Evolutionary conservation across 2,888 invertebrate species (phyloP).

Genomic region (Phyto melanocephala): DNA sequence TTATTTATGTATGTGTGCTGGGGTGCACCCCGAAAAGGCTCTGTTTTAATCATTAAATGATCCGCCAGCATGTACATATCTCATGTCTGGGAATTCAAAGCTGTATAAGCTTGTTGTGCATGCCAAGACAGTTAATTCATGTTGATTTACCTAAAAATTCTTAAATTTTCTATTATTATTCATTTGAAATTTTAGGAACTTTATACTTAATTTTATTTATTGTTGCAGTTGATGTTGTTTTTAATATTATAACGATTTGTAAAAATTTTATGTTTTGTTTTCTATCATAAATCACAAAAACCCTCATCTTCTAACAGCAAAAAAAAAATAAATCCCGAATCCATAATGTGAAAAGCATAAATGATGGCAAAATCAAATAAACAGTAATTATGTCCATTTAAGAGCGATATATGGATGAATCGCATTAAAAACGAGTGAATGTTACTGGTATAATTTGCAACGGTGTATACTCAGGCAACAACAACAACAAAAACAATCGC

Average conservation of each 20-base stretch:
- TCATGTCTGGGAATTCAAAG: no score
- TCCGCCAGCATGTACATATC: no score
- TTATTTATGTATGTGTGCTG: no score
- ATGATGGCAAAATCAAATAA: slow-evolving; percentile 60
- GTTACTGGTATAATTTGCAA: slow-evolving; percentile 44
- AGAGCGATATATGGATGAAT: slow-evolving; percentile 18
- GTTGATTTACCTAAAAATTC: no score
- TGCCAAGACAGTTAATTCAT: no score
- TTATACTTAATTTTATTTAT: neutral
- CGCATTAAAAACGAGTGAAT: neutral
- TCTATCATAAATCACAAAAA: slow-evolving; percentile 54
- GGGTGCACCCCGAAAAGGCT: no score
- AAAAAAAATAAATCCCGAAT: neutral
- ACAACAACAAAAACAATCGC: slow-evolving; percentile 26
- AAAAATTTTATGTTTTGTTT: slow-evolving; percentile 49
- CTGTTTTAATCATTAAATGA: no score
- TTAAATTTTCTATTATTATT: no score
- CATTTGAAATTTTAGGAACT: no score
- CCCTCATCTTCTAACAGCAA: slow-evolving; percentile 43
- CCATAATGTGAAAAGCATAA: slow-evolving; percentile 42
- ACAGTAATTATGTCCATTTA: slow-evolving; percentile 62
- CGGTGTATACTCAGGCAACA: slow-evolving; percentile 4
- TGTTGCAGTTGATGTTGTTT: neutral
- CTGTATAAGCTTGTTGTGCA: no score
- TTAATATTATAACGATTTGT: slow-evolving; percentile 25